A percentile compares a stretch with the other conserved stretches of the same genome.
phyloP scores from a whole-genome alignment of 2,113 vertebrate species.

The Dermatemys mawii region DNA sequence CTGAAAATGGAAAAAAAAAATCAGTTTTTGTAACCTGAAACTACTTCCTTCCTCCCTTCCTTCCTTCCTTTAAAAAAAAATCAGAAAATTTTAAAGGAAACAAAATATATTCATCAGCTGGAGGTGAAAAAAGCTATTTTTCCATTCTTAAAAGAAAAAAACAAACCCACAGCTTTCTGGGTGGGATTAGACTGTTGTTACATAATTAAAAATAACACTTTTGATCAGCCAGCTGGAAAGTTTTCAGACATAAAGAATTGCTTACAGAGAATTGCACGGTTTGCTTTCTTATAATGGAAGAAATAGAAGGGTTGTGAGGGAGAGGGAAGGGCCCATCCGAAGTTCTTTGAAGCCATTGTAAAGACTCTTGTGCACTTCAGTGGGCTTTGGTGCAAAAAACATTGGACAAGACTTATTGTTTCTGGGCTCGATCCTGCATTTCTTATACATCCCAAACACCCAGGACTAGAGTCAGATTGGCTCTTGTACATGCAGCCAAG shows the following conservation, averaged over 20 bases:
- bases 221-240: not conserved
- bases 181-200: not conserved
- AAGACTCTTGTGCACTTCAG: not conserved
- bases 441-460: not conserved
- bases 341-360: not conserved
- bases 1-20: not conserved
- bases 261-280: not conserved
- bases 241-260: not conserved
- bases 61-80: not conserved
- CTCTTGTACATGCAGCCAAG: not conserved
- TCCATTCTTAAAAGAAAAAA: not conserved
- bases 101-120: not conserved
- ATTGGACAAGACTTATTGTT: not conserved
- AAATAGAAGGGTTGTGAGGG: not conserved
- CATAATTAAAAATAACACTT: not conserved
- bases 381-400: not conserved
- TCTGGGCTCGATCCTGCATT: not conserved
- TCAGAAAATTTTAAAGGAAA: not conserved
- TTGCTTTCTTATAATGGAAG: not conserved
- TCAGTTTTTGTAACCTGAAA: not conserved
- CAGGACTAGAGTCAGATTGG: not conserved
- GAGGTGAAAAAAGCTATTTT: not conserved
- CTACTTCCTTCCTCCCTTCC: not conserved
- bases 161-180: not conserved
- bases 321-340: not conserved